phyloP scores from a whole-genome alignment of 37 sponge, comb jelly and placozoan genomes.

The Diacarnus erythraeanus region DNA sequence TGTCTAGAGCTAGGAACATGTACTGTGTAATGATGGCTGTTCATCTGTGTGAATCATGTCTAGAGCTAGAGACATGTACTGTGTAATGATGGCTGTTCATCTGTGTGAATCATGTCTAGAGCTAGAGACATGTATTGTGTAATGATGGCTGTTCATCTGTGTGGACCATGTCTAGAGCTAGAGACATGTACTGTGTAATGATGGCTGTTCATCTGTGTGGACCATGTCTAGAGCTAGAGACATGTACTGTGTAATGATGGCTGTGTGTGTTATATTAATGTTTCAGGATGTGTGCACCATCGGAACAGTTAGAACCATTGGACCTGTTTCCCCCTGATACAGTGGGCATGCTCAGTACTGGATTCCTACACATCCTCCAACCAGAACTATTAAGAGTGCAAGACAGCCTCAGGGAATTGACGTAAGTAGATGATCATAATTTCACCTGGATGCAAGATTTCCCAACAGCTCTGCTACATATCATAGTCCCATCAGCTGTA shows the following conservation, averaged over 20 bases:
- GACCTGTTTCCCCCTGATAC: conserved; percentile 26
- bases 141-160: conserved; percentile 20
- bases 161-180: neutral
- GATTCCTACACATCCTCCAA: conserved; percentile 47
- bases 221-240: neutral
- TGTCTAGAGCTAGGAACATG: neutral
- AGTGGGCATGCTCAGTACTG: conserved; percentile 26
- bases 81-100: neutral
- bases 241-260: neutral
- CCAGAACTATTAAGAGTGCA: conserved; percentile 51
- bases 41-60: neutral
- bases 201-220: conserved; percentile 43
- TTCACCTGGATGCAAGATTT: neutral
- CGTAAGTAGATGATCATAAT: conserved; percentile 11
- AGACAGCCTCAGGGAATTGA: conserved; percentile 49
- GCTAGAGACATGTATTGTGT: neutral
- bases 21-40: conserved; percentile 46
- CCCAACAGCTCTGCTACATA: no score
- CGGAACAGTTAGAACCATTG: neutral
- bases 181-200: conserved; percentile 17
- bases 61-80: neutral
- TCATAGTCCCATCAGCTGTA: neutral
- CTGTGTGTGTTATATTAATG: neutral
- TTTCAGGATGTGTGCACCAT: neutral
- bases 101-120: neutral